Evolutionary conservation across 2,888 invertebrate genomes (phyloP), one percentile per base, ranked within the genome.

Genomic region (Ceraclea dissimilis): DNA sequence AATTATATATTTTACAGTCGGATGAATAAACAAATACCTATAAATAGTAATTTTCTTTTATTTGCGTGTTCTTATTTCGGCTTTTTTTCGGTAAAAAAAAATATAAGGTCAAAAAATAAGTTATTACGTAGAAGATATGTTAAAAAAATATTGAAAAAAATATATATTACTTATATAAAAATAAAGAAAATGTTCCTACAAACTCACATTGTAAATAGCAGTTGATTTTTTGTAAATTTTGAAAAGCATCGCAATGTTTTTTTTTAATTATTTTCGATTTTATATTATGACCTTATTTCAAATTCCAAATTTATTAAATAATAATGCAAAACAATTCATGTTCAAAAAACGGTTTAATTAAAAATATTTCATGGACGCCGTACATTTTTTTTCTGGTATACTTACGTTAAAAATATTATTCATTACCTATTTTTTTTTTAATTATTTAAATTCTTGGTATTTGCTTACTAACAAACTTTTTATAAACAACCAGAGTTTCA

Each of bases 161-260:
- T 26, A 31, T 18, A 49, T 51, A 51, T 50, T 52, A 49, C 31
- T 52, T 20, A 48, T 51, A 58, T 51, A 47, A 48, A 33, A 53
- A 48, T 48, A 20, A 49, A 54, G 48, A 47, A 57, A 59, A 61
- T 59, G 61, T 61, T 61, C 61, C 61, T 61, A 61, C 57, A 52
- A 54, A 39, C 39, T 13, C 39, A 39, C 39, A 39, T 53, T 61
- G 61, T 61, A 61, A 49, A 61, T 61, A 61, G 55, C 58, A 54
- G 54, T 58, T 60, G 53, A 56, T 53, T 52, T 39, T 13, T n/a
- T n/a, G n/a, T n/a, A n/a, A n/a, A n/a, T n/a, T n/a, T n/a, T n/a
- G n/a, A n/a, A n/a, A n/a, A n/a, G n/a, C n/a, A 13, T 39, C 16
- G 16, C 13, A 31, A 13, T 52, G 34, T 52, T 55, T 43, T 47